Conservation (phyloP, 64 coral and sea anemone genomes). For the Dendronephthya gigantea region DNA sequence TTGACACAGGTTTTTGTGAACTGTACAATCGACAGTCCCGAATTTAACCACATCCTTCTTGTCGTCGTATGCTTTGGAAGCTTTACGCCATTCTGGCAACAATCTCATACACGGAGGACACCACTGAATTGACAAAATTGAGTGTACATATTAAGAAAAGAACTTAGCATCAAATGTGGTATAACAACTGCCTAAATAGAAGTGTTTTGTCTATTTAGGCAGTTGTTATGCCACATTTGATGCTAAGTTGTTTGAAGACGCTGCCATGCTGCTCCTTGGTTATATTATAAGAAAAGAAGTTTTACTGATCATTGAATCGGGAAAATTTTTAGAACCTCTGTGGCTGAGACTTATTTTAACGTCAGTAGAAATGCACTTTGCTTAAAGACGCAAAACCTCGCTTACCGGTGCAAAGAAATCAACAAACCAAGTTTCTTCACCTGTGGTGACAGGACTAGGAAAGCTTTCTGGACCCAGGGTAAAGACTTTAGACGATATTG, state of each 20-base stretch:
- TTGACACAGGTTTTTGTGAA: constrained; percentile 66
- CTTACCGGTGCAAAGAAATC: constrained; percentile 98
- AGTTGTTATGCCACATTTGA: too few species aligned
- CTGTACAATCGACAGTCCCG: constrained; percentile 90
- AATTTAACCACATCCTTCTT: constrained; percentile 53
- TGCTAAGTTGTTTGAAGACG: too few species aligned
- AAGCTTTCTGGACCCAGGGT: constrained; percentile 84
- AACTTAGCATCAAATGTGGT: too few species aligned
- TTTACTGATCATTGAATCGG: too few species aligned
- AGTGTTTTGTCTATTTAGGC: too few species aligned
- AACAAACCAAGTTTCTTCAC: constrained; percentile 76
- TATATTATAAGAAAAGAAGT: too few species aligned
- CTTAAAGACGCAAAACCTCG: not conserved
- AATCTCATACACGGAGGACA: constrained; percentile 90
- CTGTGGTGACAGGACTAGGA: constrained; percentile 43
- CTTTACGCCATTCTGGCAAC: constrained; percentile 88
- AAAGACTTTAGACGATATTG: constrained; percentile 66
- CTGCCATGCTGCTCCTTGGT: too few species aligned
- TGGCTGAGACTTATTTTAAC: too few species aligned
- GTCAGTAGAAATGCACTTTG: too few species aligned
- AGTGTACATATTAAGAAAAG: too few species aligned
- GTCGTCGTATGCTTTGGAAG: constrained; percentile 60
- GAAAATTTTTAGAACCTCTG: too few species aligned
- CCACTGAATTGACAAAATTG: constrained; percentile 77
- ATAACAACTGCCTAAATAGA: too few species aligned